A percentile compares a stretch with the other conserved stretches of the same genome.
phyloP scores from a whole-genome alignment of 2,888 invertebrate species.

The Drosophila peninsularis region DNA sequence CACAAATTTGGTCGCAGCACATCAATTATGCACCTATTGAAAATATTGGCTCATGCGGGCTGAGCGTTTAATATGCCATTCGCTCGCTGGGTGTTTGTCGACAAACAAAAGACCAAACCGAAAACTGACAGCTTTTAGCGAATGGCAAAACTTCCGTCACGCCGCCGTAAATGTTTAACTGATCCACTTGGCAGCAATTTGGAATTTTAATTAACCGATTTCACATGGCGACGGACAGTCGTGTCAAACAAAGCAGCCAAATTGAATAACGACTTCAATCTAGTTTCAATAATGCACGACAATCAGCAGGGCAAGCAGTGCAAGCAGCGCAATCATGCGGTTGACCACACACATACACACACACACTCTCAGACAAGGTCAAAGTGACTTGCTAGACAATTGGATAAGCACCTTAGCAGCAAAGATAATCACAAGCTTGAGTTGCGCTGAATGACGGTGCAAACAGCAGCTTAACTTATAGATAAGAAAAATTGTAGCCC shows the following conservation, averaged over 20 bases:
- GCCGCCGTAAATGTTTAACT: conserved; percentile 48
- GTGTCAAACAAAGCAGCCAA: conserved; percentile 23
- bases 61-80: conserved; percentile 43
- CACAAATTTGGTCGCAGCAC: conserved; percentile 33
- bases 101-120: conserved; percentile 10
- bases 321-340: conserved; percentile 44
- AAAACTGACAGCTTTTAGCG: conserved; percentile 39
- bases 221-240: conserved; percentile 24
- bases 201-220: conserved; percentile 53
- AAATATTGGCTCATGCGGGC: conserved; percentile 30
- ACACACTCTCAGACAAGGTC: too few relatives aligned
- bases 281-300: conserved; percentile 38
- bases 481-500: neutral
- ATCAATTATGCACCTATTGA: conserved; percentile 41
- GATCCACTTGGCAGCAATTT: conserved; percentile 24
- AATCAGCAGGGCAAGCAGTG: conserved; percentile 37
- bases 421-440: conserved; percentile 14
- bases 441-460: conserved; percentile 5
- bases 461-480: neutral
- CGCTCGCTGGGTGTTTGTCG: conserved; percentile 23
- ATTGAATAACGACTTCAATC: conserved; percentile 34
- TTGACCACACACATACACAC: conserved; percentile 26
- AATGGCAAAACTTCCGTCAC: conserved; percentile 21
- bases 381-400: conserved; percentile 1
- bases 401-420: conserved; percentile 8